Conservation (phyloP, 1,140 invertebrate species). For the Megathymus violae region DNA sequence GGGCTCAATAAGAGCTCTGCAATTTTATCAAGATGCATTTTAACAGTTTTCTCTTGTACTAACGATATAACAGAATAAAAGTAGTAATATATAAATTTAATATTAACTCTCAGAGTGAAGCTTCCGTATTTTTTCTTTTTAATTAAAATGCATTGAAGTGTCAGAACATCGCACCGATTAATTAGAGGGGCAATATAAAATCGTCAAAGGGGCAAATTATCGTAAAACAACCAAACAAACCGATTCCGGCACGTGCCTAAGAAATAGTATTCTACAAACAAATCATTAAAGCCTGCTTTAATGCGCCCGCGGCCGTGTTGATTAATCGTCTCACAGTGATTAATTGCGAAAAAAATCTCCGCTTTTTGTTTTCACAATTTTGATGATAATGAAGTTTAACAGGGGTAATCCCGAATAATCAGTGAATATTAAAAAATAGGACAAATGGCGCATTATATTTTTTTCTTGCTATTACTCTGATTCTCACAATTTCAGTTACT, state of each 20-base stretch:
- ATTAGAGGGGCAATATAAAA: constrained; percentile 48
- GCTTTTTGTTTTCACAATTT: constrained; percentile 4
- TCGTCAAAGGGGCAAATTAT: constrained; percentile 61
- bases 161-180: constrained; percentile 11
- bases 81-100: too few species aligned
- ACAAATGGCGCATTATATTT: too few species aligned
- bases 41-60: background rate
- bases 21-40: constrained; percentile 8
- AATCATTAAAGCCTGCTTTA: constrained; percentile 73
- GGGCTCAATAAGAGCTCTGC: constrained; percentile 8
- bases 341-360: constrained; percentile 46
- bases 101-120: too few species aligned
- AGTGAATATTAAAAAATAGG: too few species aligned
- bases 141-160: constrained; percentile 12
- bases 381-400: background rate
- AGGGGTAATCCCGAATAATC: background rate
- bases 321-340: constrained; percentile 76
- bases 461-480: too few species aligned
- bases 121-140: too few species aligned
- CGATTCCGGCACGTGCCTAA: constrained; percentile 60
- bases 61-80: background rate
- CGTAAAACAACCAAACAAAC: constrained; percentile 55
- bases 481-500: too few species aligned
- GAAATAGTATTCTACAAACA: constrained; percentile 66
- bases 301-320: constrained; percentile 60